These are phyloP conservation scores for Brachionus rotundiformis DNA, from an alignment of 1,140 invertebrate species.

Conservation along the genomic window DNA sequence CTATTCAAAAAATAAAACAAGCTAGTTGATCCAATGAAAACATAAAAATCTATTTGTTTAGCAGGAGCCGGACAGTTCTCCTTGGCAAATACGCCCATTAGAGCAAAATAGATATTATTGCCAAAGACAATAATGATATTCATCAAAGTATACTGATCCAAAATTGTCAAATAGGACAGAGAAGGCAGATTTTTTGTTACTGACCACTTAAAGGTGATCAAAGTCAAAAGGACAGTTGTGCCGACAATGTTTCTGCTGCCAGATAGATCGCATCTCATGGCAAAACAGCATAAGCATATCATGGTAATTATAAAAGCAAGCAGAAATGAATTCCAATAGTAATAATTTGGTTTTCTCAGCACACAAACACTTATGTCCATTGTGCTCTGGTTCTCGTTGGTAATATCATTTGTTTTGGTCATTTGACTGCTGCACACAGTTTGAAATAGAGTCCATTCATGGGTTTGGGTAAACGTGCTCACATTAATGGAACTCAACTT, in stretches of 20 bases:
- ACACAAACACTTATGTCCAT: slow-evolving; percentile 35
- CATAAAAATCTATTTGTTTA: slow-evolving; percentile 23
- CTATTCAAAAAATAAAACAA: slow-evolving; percentile 44
- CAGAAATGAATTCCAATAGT: slow-evolving; percentile 42
- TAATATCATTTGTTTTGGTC: background rate
- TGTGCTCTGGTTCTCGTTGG: background rate
- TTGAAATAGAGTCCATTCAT: slow-evolving; percentile 25
- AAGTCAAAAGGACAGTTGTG: slow-evolving; percentile 16
- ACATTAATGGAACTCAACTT: slow-evolving; percentile 16
- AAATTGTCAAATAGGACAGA: slow-evolving; percentile 33
- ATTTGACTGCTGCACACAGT: slow-evolving; percentile 16
- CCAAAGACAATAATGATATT: slow-evolving; percentile 24
- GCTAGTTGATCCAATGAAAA: slow-evolving; percentile 2
- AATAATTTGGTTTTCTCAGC: slow-evolving; percentile 30
- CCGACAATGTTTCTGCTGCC: slow-evolving; percentile 18
- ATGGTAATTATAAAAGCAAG: slow-evolving; percentile 14
- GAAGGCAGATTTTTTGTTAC: slow-evolving; percentile 29
- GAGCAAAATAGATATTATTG: slow-evolving; percentile 17
- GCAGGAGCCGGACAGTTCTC: background rate
- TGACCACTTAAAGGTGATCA: slow-evolving; percentile 43
- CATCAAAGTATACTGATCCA: slow-evolving; percentile 25
- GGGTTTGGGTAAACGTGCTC: slow-evolving; percentile 33
- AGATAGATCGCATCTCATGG: slow-evolving; percentile 15
- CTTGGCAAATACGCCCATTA: slow-evolving; percentile 21
- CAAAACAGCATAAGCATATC: slow-evolving; percentile 38